phyloP scores from a whole-genome alignment of 2,113 vertebrate species.

The Phalacrocorax pelagicus region DNA sequence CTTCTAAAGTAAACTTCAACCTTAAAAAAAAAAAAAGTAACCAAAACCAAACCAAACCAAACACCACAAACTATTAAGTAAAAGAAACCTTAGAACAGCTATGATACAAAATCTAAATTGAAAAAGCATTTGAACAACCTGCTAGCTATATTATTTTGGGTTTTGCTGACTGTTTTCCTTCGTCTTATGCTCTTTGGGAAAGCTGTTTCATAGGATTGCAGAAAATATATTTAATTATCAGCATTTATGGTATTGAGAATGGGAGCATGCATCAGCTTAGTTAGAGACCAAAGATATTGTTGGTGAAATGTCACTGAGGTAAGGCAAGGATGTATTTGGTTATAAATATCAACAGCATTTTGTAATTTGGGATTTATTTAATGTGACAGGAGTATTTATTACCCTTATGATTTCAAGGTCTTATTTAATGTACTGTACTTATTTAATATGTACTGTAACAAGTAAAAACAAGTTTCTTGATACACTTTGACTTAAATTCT shows the following conservation, averaged over 20 bases:
- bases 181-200: background rate
- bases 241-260: background rate
- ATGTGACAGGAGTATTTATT: background rate
- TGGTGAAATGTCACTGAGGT: background rate
- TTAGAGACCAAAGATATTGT: background rate
- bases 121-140: background rate
- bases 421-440: background rate
- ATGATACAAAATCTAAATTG: background rate
- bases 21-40: background rate
- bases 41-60: background rate
- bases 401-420: background rate
- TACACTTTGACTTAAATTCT: background rate
- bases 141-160: background rate
- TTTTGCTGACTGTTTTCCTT: background rate
- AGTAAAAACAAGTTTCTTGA: background rate
- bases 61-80: background rate
- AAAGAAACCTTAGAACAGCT: background rate
- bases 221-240: background rate
- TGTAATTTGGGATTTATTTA: background rate
- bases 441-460: background rate
- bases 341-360: background rate
- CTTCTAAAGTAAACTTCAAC: background rate
- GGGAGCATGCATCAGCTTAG: background rate
- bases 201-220: background rate
- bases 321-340: background rate